A percentile compares a stretch with the other conserved stretches of the same genome.
Evolutionary conservation across 2,888 invertebrate genomes (phyloP).

Genomic region (Ptychoptera albimana): DNA sequence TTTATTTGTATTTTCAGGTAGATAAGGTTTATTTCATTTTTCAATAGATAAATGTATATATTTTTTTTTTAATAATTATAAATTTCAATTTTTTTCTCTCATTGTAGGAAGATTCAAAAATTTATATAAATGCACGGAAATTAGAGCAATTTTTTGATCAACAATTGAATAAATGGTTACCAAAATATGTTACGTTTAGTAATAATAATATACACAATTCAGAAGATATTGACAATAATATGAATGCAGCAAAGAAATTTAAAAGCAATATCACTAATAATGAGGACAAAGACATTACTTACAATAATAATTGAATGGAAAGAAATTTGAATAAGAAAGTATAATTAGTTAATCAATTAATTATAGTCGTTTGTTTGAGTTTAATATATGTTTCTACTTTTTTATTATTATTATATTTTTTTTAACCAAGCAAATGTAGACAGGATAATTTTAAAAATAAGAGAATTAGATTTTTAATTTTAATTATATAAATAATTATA

Average conservation of each 20-base stretch:
- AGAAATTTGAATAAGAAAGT: too few relatives aligned
- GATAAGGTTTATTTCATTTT: slow-evolving; percentile 1
- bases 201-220: slow-evolving; percentile 4
- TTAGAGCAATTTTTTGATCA: slow-evolving; percentile 77
- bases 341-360: too few relatives aligned
- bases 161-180: slow-evolving; percentile 64
- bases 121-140: slow-evolving; percentile 62
- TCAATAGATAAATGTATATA: not conserved
- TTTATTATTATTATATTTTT: too few relatives aligned
- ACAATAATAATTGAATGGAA: too few relatives aligned
- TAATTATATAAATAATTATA: too few relatives aligned
- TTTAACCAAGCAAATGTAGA: too few relatives aligned
- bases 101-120: slow-evolving; percentile 53
- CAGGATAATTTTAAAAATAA: too few relatives aligned
- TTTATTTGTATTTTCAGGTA: slow-evolving; percentile 69
- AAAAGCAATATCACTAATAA: too few relatives aligned
- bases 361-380: too few relatives aligned
- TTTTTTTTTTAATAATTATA: not conserved
- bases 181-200: slow-evolving; percentile 41
- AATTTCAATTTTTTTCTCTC: not conserved
- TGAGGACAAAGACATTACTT: too few relatives aligned
- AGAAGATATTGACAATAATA: not conserved
- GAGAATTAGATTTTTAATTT: too few relatives aligned
- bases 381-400: too few relatives aligned
- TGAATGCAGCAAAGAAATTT: not conserved